Percentiles rank a stretch among this genome's conserved stretches.
phyloP scores from a whole-genome alignment of 2,797 vertebrate species.

The Sebastes hopkinsi region DNA sequence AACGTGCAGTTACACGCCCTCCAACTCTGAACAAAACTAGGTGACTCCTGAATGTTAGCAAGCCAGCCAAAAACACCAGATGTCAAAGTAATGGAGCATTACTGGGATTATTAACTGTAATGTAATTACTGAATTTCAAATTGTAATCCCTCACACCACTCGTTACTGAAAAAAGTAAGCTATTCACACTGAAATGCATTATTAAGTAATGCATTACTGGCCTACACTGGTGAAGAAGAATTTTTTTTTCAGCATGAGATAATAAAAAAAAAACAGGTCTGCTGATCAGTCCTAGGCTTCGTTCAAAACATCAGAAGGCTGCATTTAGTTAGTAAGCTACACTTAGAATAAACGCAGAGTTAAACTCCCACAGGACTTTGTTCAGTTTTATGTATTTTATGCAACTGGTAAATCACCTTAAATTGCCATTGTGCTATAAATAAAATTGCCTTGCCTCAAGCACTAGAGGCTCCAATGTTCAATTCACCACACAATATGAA shows the following conservation, averaged over 20 bases:
- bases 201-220: background rate
- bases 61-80: too few relatives aligned
- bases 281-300: background rate
- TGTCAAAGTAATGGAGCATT: too few relatives aligned
- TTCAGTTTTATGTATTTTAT: background rate
- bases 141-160: background rate
- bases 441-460: slow-evolving; percentile 9
- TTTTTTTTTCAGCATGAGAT: background rate
- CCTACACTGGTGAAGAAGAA: background rate
- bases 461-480: background rate
- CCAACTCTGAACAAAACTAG: background rate
- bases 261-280: background rate
- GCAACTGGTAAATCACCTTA: slow-evolving; percentile 2
- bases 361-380: background rate
- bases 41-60: background rate
- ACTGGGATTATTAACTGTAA: too few relatives aligned
- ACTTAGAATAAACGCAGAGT: background rate
- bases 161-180: background rate
- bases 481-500: background rate
- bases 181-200: background rate
- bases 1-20: background rate
- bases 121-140: too few relatives aligned
- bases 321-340: background rate
- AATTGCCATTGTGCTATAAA: slow-evolving; percentile 4
- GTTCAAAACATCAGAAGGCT: background rate